Base-by-base conservation (phyloP, 2,797 vertebrate genomes). In the Acanthurus leucopareius region DNA sequence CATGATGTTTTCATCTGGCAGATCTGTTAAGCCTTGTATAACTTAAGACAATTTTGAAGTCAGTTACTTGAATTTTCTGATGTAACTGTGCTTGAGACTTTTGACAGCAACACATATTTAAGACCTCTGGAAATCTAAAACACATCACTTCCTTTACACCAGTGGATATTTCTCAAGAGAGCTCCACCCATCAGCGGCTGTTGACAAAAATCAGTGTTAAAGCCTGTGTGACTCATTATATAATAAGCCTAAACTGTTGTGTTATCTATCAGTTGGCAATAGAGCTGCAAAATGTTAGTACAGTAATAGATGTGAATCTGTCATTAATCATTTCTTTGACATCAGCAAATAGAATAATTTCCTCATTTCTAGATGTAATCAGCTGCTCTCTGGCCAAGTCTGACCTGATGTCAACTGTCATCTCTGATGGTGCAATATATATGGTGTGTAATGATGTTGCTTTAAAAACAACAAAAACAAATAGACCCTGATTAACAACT, bases 341-440 rank as follows among this genome's bases (percentile, higher is more conserved):
- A 79, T 69, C 48, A 48, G 19, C 14, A 38, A 38, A 63, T 38
- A 75, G 51, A 58, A 62, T 63, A n/a, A 5, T 63, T 70, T n/a
- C 22, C 51, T 75, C 25, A 65, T 73, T 69, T 84, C 17, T 58
- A 75, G 67, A 60, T 71, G 25, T 73, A 69, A 88, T 80, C 51
- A 60, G 73, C 60, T 72, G 66, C 74, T 65, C 25, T 42, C n/a
- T 65, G 20, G 19, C 19, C 32, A 32, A 32, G 32, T 32, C 32
- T 32, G 32, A 32, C 32, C 28, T 63, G 19, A 38, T 54, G 40
- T 11, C 8, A 42, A 10, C 48, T 58, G 60, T 66, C 83, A 91
- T 54, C 71, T 63, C 13, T 3, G 16, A 66, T 57, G 5, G 71
- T 19, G 28, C 28, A 28, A 40, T 40, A 40, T 40, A 7, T 40